Conservation (phyloP, 2,888 invertebrate species). For the Oscheius sp. region DNA sequence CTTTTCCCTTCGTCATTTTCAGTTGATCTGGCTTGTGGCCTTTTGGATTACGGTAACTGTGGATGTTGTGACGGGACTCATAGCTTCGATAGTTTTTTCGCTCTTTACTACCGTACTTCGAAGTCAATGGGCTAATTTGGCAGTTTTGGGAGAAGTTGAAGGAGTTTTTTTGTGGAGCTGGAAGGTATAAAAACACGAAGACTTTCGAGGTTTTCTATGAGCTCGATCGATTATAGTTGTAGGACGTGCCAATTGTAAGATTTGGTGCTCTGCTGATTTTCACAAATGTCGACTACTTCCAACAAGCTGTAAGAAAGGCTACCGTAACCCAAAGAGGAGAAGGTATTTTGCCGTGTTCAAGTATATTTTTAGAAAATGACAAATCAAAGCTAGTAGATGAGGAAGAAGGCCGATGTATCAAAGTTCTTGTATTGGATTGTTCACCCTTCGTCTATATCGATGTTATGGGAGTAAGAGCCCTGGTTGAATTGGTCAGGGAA, state of each 20-base stretch:
- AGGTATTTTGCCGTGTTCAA: no score
- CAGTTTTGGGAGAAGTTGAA: not conserved
- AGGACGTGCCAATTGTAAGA: slow-evolving; percentile 8
- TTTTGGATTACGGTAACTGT: slow-evolving; percentile 3
- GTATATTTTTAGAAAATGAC: not conserved
- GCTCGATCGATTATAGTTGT: not conserved
- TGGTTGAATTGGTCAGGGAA: not conserved
- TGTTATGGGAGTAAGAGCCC: slow-evolving; percentile 9
- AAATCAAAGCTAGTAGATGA: not conserved
- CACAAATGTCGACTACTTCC: slow-evolving; percentile 12
- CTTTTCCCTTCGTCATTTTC: not conserved
- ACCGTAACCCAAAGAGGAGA: not conserved
- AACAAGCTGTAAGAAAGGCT: not conserved
- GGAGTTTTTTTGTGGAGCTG: not conserved
- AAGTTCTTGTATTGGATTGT: slow-evolving; percentile 17
- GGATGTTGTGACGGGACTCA: slow-evolving; percentile 5
- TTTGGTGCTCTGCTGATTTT: slow-evolving; percentile 21
- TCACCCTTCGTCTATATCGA: slow-evolving; percentile 20
- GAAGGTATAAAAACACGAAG: not conserved
- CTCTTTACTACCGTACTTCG: slow-evolving; percentile 24
- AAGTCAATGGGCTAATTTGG: slow-evolving; percentile 10
- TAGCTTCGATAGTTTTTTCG: not conserved
- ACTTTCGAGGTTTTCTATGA: not conserved
- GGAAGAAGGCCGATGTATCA: not conserved
- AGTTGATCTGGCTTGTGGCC: slow-evolving; percentile 23